These are phyloP conservation scores for Ypsolopha sequella DNA, from an alignment of 2,888 invertebrate species.

Conservation along the genomic window DNA sequence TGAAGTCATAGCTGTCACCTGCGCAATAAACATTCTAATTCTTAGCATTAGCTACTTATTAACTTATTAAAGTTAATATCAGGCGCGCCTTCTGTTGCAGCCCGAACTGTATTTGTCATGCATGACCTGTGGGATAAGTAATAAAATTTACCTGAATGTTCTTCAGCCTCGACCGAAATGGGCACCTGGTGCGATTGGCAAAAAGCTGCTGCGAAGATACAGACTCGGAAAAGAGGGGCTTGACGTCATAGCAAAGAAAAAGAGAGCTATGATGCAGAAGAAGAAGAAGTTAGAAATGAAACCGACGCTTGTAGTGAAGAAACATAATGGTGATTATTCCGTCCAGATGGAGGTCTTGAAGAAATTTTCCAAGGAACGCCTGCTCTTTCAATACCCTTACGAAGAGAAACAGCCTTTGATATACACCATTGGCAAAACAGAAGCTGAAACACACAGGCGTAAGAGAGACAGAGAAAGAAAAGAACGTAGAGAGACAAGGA, in stretches of 20 bases:
- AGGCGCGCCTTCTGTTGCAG: too few relatives aligned
- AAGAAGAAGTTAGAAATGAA: slow-evolving; percentile 56
- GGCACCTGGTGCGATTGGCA: slow-evolving; percentile 56
- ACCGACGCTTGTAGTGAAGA: slow-evolving; percentile 46
- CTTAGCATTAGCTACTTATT: too few relatives aligned
- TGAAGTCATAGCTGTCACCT: too few relatives aligned
- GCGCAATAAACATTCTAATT: too few relatives aligned
- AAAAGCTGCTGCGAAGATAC: slow-evolving; percentile 45
- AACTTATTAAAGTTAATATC: too few relatives aligned
- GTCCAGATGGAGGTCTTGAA: slow-evolving; percentile 62
- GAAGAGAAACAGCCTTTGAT: slow-evolving; percentile 52
- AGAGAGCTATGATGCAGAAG: slow-evolving; percentile 43
- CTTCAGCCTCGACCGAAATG: slow-evolving; percentile 48
- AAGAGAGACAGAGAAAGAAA: slow-evolving; percentile 44
- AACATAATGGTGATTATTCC: slow-evolving; percentile 49
- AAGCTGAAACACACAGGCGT: slow-evolving; percentile 42
- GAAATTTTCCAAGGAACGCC: slow-evolving; percentile 53
- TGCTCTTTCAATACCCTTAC: slow-evolving; percentile 51
- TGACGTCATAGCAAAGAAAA: slow-evolving; percentile 50
- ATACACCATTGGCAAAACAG: slow-evolving; percentile 54
- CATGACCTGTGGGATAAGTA: too few relatives aligned
- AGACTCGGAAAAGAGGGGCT: slow-evolving; percentile 41
- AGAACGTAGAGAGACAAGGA: slow-evolving; percentile 50
- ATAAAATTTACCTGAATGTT: slow-evolving; percentile 4
- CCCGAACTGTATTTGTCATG: too few relatives aligned